Base-by-base conservation (phyloP, 2,888 invertebrate genomes). In the Sphinx pinastri region DNA sequence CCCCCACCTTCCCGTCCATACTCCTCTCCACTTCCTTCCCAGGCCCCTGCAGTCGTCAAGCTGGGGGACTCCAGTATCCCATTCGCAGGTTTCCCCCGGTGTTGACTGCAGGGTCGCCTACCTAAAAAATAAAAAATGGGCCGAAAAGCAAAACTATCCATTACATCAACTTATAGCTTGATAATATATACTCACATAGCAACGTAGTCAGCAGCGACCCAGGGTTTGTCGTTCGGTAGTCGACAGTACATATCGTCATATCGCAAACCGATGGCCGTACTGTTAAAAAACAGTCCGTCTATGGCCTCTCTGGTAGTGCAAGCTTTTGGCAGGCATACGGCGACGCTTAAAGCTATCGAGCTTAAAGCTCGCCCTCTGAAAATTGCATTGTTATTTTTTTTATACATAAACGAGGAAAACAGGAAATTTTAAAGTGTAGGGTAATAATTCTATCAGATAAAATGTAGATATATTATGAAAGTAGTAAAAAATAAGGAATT, bases 141-240 rank as follows among this genome's bases (percentile, higher is more conserved):
- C 25, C 25, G 25, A 25, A 25, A 25, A 25, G 25, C 25, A 25
- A 25, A 25, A 25, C 1, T 25, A 25, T 25, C 2, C 25, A 25
- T 38, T 38, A 38, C 5, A 8, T 38, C 5, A 38, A 38, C 0
- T 38, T 38, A 38, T 38, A 5, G 38, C 38, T 38, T 5, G 38
- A 25, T 25, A 59, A 25, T 25, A 59, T 14, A 68, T 73, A 88
- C 90, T 88, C 77, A 92, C 92, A 87, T 75, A 12, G 90, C 89
- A n/a, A 88, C 82, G 68, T 88, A 90, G 70, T 93, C 93, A 10
- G 81, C 93, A 3, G 87, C 72, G 1, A 87, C 88, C 85, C 87
- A 91, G 1, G 84, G 88, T 68, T 91, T 92, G 63, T 93, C 93
- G 55, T 89, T 81, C 0, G 89, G 90, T 19, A 93, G 74, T 11